phyloP scores from a whole-genome alignment of 1,140 invertebrate genomes.

The Drosophila ogumai region DNA sequence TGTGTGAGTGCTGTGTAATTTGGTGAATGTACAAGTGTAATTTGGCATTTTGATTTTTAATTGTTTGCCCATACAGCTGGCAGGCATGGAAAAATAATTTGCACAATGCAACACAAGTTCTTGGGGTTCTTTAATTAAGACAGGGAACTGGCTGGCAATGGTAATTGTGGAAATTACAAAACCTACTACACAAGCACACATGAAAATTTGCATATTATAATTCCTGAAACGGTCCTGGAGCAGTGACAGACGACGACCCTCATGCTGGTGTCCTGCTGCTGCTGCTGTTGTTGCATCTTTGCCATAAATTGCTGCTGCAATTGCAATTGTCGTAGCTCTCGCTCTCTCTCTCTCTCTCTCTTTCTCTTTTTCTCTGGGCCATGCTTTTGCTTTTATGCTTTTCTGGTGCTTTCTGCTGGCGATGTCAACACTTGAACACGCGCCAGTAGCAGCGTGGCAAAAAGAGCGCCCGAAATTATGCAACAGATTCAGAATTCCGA shows the following conservation, averaged over 20 bases:
- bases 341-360: neutral
- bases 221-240: constrained; percentile 26
- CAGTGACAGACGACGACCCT: constrained; percentile 51
- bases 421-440: constrained; percentile 81
- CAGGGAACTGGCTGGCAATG: constrained; percentile 31
- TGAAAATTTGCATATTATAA: constrained; percentile 79
- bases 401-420: constrained; percentile 21
- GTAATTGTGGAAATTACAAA: constrained; percentile 70
- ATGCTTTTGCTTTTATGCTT: constrained; percentile 4
- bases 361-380: neutral
- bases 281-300: constrained; percentile 19
- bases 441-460: constrained; percentile 59
- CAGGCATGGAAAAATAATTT: constrained; percentile 73
- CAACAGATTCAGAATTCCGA: constrained; percentile 73
- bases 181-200: constrained; percentile 32
- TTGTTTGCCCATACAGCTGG: constrained; percentile 72
- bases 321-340: constrained; percentile 62
- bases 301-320: constrained; percentile 71
- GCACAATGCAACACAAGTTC: constrained; percentile 51
- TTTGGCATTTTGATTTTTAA: constrained; percentile 83
- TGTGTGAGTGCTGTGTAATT: constrained; percentile 67
- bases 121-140: constrained; percentile 65
- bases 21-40: constrained; percentile 79
- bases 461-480: constrained; percentile 71
- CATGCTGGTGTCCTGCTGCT: constrained; percentile 24